Base-by-base conservation (phyloP, 2,113 vertebrate species). In the Phodopus roborovskii region DNA sequence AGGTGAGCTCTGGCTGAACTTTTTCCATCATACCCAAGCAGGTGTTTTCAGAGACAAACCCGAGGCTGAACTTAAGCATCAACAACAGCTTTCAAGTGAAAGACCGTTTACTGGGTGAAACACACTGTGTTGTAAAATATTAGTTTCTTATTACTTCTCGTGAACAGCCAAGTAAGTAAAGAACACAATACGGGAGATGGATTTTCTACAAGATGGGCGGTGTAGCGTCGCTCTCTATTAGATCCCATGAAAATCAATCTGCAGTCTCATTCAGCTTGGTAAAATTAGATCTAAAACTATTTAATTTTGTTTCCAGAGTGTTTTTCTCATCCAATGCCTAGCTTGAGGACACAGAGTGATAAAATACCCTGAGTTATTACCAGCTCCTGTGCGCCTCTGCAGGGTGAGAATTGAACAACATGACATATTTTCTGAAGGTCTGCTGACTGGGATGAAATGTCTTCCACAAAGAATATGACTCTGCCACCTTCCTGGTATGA, bases 201-300 rank as follows among this genome's bases (percentile, higher is more conserved):
- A 96, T 97, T 98, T 98, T 98, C 98, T 97, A 94, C 91, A 96
- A 97, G 96, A 97, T 97, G 96, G 95, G 95, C 93, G 93, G 90
- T 28, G 88, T 78, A 77, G 92, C 96, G 97, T 91, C 96, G 64
- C 89, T 98, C 91, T 98, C 96, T 97, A 97, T 98, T 98, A 98
- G 95, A 98, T 98, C 98, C 91, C 95, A 97, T 91, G 94, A 97
- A 98, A 98, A 98, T 98, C 98, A 98, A 98, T 98, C 97, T 97
- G 94, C 98, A 98, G 97, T 97, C 98, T 97, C 97, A 96, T 98
- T 98, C 97, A 97, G 97, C 87, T 97, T 95, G 97, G 98, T 97
- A 97, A 98, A 98, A 99, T 99, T 98, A 98, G 98, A 99, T 99
- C 98, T 98, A 98, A 98, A 98, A 98, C 96, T 97, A 96, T 98